Evolutionary conservation across 30 jellyfish, hydroid and myxozoan genomes (phyloP).

Genomic region (Aurelia sp.): DNA sequence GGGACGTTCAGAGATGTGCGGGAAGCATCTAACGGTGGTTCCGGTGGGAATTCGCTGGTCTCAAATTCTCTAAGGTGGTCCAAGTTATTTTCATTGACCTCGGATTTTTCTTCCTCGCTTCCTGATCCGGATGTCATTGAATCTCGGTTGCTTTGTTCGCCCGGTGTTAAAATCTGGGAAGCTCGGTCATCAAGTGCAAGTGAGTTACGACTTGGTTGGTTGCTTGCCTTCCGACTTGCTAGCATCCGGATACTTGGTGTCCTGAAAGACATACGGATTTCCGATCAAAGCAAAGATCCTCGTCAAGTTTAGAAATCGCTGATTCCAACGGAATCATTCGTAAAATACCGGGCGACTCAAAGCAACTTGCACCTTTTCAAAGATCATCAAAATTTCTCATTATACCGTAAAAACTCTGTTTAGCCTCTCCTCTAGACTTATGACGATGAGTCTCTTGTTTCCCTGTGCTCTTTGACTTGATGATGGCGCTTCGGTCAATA

Average conservation of each 20-base stretch:
- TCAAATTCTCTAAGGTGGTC: conserved; percentile 78
- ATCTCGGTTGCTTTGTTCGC: conserved; percentile 61
- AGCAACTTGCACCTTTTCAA: too few species aligned
- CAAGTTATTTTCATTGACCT: conserved; percentile 29
- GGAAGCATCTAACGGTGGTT: conserved; percentile 78
- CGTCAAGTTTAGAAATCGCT: too few species aligned
- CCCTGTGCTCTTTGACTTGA: too few species aligned
- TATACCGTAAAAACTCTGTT: too few species aligned
- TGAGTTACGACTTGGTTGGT: conserved; percentile 63
- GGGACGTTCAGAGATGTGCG: conserved; percentile 78
- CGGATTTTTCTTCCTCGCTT: conserved; percentile 38
- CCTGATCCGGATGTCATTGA: conserved; percentile 36
- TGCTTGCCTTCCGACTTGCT: conserved; percentile 52
- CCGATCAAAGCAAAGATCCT: too few species aligned
- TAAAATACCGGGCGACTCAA: too few species aligned
- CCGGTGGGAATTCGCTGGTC: conserved; percentile 86
- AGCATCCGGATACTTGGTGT: conserved; percentile 85
- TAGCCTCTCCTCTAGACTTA: too few species aligned
- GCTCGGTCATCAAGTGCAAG: conserved; percentile 76
- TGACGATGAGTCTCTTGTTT: too few species aligned
- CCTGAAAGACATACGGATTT: conserved; percentile 7
- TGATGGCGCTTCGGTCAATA: too few species aligned
- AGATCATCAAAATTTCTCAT: too few species aligned
- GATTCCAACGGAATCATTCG: too few species aligned
- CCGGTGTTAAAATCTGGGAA: conserved; percentile 49